These are phyloP conservation scores for Lipophrys pholis DNA, from an alignment of 2,113 vertebrate species.

Conservation along the genomic window DNA sequence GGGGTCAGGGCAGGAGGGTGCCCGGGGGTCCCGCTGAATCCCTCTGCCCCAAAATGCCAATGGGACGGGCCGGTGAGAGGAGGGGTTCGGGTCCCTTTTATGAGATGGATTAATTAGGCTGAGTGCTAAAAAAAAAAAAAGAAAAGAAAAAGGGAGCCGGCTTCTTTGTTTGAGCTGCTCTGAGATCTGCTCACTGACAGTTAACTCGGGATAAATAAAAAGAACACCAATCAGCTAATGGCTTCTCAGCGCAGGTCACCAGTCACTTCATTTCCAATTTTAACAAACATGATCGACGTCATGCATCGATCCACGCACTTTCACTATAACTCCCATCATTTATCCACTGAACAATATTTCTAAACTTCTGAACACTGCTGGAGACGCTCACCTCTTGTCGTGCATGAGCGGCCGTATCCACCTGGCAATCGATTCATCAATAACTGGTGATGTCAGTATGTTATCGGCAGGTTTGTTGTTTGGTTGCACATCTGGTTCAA, in stretches of 20 bases:
- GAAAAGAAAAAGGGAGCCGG: neutral
- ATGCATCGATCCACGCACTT: constrained; percentile 18
- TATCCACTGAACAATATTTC: neutral
- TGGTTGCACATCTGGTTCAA: too few species aligned
- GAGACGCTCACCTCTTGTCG: too few species aligned
- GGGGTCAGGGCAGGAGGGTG: constrained; percentile 79
- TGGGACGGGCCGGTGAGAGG: constrained; percentile 63
- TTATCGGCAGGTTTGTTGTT: too few species aligned
- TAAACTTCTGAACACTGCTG: neutral
- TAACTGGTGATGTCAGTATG: too few species aligned
- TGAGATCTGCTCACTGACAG: constrained; percentile 30
- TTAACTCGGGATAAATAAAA: constrained; percentile 29
- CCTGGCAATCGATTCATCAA: too few species aligned
- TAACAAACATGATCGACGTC: constrained; percentile 31
- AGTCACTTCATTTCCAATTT: constrained; percentile 49
- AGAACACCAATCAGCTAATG: constrained; percentile 57
- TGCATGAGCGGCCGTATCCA: too few species aligned
- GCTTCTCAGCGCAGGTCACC: constrained; percentile 53
- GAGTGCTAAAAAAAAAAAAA: constrained; percentile 67
- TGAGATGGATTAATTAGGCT: constrained; percentile 80
- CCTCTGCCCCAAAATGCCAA: constrained; percentile 78
- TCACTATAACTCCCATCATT: neutral
- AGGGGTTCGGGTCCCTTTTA: constrained; percentile 64
- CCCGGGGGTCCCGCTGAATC: constrained; percentile 76
- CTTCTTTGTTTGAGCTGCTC: constrained; percentile 52